These are phyloP conservation scores for Blennius ocellaris DNA, from an alignment of 2,113 vertebrate genomes.

Conservation along the genomic window DNA sequence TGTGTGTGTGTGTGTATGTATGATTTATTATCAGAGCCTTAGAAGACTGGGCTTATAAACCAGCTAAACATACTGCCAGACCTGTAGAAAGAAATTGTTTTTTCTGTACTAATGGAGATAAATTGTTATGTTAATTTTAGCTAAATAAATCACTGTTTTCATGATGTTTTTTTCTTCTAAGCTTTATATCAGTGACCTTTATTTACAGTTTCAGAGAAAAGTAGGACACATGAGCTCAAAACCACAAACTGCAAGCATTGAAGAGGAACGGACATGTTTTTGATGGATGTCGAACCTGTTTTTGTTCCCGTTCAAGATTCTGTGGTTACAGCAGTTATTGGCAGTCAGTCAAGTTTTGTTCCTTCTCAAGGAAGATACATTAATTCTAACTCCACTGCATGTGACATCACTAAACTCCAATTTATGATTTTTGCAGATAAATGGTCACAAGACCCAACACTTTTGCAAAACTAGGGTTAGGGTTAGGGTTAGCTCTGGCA, in stretches of 20 bases:
- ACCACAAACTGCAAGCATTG: background rate
- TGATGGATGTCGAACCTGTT: background rate
- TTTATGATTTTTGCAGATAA: background rate
- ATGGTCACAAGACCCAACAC: too few species aligned
- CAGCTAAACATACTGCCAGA: conserved; percentile 62
- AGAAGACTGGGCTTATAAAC: conserved; percentile 29
- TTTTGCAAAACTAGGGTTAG: too few species aligned
- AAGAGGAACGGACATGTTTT: background rate
- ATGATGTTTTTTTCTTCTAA: background rate
- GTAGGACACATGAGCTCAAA: background rate
- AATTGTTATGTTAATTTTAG: conserved; percentile 22
- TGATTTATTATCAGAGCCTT: conserved; percentile 28
- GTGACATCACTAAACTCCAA: background rate
- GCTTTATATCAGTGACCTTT: background rate
- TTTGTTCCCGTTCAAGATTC: too few species aligned
- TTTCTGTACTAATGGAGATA: background rate
- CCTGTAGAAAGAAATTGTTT: conserved; percentile 41
- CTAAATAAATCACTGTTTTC: conserved; percentile 42
- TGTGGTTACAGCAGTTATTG: too few species aligned
- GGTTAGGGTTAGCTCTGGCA: too few species aligned
- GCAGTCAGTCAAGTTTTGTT: too few species aligned
- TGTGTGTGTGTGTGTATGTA: too few species aligned
- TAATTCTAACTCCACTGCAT: too few species aligned
- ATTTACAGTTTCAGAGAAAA: background rate
- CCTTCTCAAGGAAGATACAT: too few species aligned